Evolutionary conservation across 2,797 vertebrate genomes (phyloP), one percentile per base, ranked within the genome.

Genomic region (Acrocephalus scirpaceus): DNA sequence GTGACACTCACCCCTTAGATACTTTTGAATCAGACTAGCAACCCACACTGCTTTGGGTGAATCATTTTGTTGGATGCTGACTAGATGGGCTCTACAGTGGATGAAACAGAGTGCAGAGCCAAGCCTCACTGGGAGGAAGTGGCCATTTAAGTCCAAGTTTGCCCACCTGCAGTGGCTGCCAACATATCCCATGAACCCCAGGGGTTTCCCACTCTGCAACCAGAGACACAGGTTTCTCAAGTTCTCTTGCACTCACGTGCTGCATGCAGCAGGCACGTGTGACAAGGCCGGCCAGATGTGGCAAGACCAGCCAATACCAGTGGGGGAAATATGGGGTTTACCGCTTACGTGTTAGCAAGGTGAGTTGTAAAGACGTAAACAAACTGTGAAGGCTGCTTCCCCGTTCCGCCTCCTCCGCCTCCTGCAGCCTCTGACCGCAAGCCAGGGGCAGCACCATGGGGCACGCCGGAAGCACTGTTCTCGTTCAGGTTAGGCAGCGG

Each of bases 321-420:
- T 5, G 1, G 19, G 50, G 50, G 20, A 58, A 0, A 4, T 62
- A 42, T 0, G 1, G 79, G 60, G 38, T 48, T 72, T 38, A 11
- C 12, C 3, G 92, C 98, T 98, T 97, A 99, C 99, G 98, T 99
- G 98, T 99, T 99, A 70, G 99, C 99, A 51, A 99, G 98, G 97
- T 97, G 98, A 44, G 99, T 99, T 67, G 99, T 99, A 95, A 99
- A 99, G 96, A 99, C 99, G 20, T 99, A 99, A 81, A 99, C 98
- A 38, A 99, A 98, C 97, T 99, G 99, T 5, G 99, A 98, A 22
- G 98, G 96, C n/a, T 98, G 96, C 88, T 98, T 99, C 85, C 97
- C 97, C 0, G 97, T 36, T 27, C 96, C 96, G 0, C 93, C n/a
- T 5, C 95, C 94, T 3, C 91, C 96, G 1, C 96, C 95, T 12